Evolutionary conservation across 2,888 invertebrate genomes (phyloP).

Genomic region (Limnephilus lunatus): DNA sequence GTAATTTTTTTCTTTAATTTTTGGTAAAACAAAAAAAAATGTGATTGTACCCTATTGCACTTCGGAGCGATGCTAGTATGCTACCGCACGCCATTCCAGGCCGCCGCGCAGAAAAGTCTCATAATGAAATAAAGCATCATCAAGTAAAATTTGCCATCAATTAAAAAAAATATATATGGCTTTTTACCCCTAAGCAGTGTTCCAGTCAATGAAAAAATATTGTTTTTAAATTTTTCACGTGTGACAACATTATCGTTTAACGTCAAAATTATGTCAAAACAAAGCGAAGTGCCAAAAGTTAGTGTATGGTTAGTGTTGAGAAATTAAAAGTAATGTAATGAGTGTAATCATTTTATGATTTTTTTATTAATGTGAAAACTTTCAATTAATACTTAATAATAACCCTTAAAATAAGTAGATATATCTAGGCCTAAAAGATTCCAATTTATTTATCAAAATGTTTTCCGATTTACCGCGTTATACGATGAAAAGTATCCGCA

Average conservation of each 20-base stretch:
- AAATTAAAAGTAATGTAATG: neutral
- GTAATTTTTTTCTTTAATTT: no score
- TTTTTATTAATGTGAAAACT: neutral
- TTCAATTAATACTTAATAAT: neutral
- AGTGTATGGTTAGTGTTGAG: neutral
- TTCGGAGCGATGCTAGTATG: no score
- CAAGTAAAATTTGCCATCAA: no score
- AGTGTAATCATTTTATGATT: neutral
- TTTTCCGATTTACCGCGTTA: conserved; percentile 39
- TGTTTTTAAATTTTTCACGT: neutral
- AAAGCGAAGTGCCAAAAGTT: neutral
- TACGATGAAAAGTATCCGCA: conserved; percentile 80
- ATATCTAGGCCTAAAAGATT: neutral
- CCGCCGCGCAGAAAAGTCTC: no score
- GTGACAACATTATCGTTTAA: neutral
- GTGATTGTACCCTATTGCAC: no score
- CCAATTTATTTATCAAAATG: neutral
- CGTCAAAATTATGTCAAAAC: conserved; percentile 28
- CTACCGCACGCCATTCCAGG: no score
- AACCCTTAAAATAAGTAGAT: neutral
- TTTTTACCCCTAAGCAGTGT: no score
- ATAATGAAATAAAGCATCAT: no score
- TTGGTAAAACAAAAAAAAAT: no score
- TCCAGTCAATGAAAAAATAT: neutral
- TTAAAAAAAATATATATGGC: no score